These are phyloP conservation scores for Spodoptera littoralis DNA, from an alignment of 2,888 invertebrate species.

Conservation along the genomic window DNA sequence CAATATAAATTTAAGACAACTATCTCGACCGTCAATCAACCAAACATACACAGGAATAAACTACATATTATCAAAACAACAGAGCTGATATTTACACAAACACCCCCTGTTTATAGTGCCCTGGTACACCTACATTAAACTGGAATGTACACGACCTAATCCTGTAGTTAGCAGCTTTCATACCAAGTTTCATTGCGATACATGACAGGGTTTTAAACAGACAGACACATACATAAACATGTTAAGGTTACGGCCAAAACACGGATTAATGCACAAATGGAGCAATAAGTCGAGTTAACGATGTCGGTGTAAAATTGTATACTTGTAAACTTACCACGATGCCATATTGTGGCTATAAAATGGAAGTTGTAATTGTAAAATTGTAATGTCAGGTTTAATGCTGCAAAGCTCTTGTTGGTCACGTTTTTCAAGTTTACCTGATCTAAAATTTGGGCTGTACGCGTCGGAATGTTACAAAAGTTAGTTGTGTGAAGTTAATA, in stretches of 20 bases:
- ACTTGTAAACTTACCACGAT: no score
- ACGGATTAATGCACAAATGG: conserved; percentile 8
- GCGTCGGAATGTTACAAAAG: no score
- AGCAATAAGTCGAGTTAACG: no score
- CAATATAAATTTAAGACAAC: no score
- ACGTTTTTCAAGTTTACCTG: no score
- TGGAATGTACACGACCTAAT: conserved; percentile 21
- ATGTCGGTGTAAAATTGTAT: no score
- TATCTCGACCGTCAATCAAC: conserved; percentile 2
- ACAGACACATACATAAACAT: conserved; percentile 45
- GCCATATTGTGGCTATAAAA: no score
- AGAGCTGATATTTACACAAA: conserved; percentile 26
- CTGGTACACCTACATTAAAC: conserved; percentile 24
- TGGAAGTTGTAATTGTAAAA: no score
- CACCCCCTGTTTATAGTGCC: conserved; percentile 21
- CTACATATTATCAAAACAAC: conserved; percentile 22
- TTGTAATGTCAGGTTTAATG: no score
- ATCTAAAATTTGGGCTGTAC: no score
- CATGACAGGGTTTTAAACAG: conserved; percentile 40
- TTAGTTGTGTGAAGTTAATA: no score
- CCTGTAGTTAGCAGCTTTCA: conserved; percentile 40
- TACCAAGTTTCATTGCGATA: conserved; percentile 38
- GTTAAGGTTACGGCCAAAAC: conserved; percentile 26
- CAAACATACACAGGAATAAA: conserved; percentile 6
- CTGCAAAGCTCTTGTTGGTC: no score